These are phyloP conservation scores for Miichthys miiuy DNA, from an alignment of 2,797 vertebrate genomes.

Conservation along the genomic window DNA sequence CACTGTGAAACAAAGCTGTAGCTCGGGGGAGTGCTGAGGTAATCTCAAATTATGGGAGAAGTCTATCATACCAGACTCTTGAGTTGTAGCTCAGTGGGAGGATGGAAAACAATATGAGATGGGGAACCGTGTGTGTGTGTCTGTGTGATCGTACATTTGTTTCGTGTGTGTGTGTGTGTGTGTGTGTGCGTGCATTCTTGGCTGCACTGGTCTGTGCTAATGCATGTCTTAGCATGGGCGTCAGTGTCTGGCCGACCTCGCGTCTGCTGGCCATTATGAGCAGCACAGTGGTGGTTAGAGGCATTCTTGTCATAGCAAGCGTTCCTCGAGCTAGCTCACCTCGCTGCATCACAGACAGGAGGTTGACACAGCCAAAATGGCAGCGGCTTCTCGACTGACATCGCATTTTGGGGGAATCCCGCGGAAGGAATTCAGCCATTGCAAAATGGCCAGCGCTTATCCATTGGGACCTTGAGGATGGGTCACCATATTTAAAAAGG, in stretches of 20 bases:
- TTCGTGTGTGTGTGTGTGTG: constrained; percentile 18
- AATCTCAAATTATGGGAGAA: constrained; percentile 63
- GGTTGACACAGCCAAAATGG: constrained; percentile 52
- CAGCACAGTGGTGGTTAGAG: constrained; percentile 60
- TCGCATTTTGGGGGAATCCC: constrained; percentile 33
- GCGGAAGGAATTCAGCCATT: not conserved
- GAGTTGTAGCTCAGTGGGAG: constrained; percentile 66
- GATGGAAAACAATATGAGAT: constrained; percentile 70
- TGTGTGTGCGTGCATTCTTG: constrained; percentile 55
- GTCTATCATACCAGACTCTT: constrained; percentile 71
- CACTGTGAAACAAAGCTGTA: constrained; percentile 46
- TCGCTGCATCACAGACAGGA: constrained; percentile 59
- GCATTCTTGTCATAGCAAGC: constrained; percentile 60
- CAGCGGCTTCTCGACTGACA: constrained; percentile 18
- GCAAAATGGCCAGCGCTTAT: not conserved
- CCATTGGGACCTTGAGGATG: not conserved
- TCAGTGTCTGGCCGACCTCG: constrained; percentile 67
- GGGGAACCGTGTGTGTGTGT: constrained; percentile 27
- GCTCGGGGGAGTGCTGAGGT: constrained; percentile 57
- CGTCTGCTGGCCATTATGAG: constrained; percentile 69
- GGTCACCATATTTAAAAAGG: not conserved
- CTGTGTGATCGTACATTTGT: constrained; percentile 14
- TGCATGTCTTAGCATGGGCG: constrained; percentile 72
- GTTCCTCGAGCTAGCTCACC: constrained; percentile 39
- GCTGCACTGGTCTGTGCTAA: constrained; percentile 65